Conservation (phyloP, 2,888 invertebrate species). For the Kuschelorhynchus macadamiae region DNA sequence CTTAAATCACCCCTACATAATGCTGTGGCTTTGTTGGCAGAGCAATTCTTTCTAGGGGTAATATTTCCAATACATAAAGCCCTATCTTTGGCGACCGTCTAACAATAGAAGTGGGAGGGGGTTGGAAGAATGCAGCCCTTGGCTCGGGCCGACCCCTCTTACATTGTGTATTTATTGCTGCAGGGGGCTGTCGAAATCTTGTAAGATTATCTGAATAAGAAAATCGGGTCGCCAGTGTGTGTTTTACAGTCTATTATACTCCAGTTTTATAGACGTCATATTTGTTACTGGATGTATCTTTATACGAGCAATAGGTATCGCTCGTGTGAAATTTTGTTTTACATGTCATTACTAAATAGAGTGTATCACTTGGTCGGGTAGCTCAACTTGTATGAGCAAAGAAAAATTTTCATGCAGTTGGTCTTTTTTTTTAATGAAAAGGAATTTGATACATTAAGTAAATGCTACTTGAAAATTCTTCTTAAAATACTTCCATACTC, state of each 20-base stretch:
- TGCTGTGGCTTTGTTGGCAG: constrained; percentile 30
- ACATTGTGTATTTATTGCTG: constrained; percentile 46
- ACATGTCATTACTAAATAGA: no score
- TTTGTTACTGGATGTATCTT: no score
- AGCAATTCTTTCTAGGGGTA: constrained; percentile 61
- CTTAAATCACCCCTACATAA: constrained; percentile 41
- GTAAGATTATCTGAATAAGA: constrained; percentile 44
- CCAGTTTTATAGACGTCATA: background rate
- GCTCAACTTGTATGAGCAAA: no score
- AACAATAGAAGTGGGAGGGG: constrained; percentile 52
- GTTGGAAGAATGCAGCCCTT: constrained; percentile 48
- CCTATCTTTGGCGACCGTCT: constrained; percentile 63
- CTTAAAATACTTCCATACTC: no score
- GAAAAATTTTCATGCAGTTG: no score
- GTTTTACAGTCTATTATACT: constrained; percentile 10
- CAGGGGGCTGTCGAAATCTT: constrained; percentile 46
- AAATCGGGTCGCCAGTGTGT: constrained; percentile 6
- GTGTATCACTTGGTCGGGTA: no score
- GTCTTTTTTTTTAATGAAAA: no score
- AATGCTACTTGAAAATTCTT: no score
- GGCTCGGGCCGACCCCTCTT: constrained; percentile 33
- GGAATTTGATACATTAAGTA: no score
- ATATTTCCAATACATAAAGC: constrained; percentile 68
- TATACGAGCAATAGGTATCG: no score
- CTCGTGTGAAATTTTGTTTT: no score